Percentiles rank a stretch among this genome's conserved stretches.
phyloP scores from a whole-genome alignment of 2,888 invertebrate genomes.

The Ellobium chinense region DNA sequence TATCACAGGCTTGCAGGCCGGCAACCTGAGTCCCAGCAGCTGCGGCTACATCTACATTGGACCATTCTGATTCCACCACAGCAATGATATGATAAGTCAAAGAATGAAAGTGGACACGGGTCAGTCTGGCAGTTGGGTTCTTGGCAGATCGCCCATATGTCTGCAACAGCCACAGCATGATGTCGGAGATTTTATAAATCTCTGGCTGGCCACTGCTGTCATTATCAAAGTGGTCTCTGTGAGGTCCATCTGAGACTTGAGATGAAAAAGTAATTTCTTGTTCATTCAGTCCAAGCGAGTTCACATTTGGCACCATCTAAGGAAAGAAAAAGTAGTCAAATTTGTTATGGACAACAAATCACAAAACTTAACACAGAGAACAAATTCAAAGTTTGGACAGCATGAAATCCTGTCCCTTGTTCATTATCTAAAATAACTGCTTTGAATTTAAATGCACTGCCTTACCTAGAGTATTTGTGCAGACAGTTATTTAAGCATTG shows the following conservation, averaged over 20 bases:
- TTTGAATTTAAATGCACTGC: no score
- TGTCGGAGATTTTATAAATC: constrained; percentile 79
- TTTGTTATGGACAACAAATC: no score
- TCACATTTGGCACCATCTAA: constrained; percentile 75
- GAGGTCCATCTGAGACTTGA: constrained; percentile 77
- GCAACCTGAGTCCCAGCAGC: constrained; percentile 80
- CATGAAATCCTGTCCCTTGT: no score
- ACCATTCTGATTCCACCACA: constrained; percentile 76
- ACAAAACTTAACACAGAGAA: no score
- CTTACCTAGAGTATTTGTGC: no score
- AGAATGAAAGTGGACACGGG: constrained; percentile 80
- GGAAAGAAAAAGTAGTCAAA: constrained; percentile 41
- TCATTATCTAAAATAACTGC: no score
- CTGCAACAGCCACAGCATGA: constrained; percentile 79
- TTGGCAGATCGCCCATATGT: constrained; percentile 76
- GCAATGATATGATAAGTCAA: constrained; percentile 80
- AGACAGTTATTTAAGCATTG: no score
- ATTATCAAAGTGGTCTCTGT: constrained; percentile 56
- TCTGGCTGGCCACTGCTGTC: constrained; percentile 68
- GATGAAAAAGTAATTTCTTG: constrained; percentile 79
- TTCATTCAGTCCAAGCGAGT: constrained; percentile 80
- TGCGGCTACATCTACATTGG: constrained; percentile 77
- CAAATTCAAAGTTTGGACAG: no score
- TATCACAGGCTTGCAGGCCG: constrained; percentile 79
- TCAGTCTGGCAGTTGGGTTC: constrained; percentile 74